Conservation (phyloP, 2,797 vertebrate species). For the Chelonia mydas region DNA sequence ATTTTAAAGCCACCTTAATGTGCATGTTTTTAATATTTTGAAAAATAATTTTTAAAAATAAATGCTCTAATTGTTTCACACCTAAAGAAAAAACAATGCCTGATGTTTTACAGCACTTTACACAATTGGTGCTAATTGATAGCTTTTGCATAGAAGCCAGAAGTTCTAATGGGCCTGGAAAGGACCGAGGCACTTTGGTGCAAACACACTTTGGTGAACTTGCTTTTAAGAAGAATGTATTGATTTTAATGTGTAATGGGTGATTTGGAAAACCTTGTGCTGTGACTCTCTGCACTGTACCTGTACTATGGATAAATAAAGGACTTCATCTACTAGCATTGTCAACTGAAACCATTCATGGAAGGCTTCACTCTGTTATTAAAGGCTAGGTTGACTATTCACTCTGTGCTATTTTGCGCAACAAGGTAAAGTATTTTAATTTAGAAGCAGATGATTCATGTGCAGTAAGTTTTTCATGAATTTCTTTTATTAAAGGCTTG, state of each 20-base stretch:
- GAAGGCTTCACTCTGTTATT: not conserved
- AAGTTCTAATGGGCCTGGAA: not conserved
- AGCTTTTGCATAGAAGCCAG: not conserved
- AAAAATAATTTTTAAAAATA: not conserved
- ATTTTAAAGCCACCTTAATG: not conserved
- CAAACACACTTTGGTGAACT: not conserved
- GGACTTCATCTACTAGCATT: not conserved
- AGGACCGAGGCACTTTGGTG: fast-evolving
- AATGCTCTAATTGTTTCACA: not conserved
- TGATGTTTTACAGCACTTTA: not conserved
- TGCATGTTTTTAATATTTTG: not conserved
- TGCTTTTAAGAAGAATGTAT: not conserved
- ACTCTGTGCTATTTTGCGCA: not conserved
- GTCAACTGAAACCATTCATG: not conserved
- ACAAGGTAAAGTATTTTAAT: not conserved
- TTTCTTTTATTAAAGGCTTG: not conserved
- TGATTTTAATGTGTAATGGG: not conserved
- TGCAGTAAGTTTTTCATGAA: not conserved
- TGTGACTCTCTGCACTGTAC: not conserved
- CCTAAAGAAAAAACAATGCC: not conserved
- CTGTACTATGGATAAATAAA: not conserved
- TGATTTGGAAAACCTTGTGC: not conserved
- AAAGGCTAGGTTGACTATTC: not conserved
- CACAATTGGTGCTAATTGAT: not conserved
- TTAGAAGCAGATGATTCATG: not conserved